Evolutionary conservation across 2,797 vertebrate species (phyloP).

Genomic region (Peromyscus nudipes): DNA sequence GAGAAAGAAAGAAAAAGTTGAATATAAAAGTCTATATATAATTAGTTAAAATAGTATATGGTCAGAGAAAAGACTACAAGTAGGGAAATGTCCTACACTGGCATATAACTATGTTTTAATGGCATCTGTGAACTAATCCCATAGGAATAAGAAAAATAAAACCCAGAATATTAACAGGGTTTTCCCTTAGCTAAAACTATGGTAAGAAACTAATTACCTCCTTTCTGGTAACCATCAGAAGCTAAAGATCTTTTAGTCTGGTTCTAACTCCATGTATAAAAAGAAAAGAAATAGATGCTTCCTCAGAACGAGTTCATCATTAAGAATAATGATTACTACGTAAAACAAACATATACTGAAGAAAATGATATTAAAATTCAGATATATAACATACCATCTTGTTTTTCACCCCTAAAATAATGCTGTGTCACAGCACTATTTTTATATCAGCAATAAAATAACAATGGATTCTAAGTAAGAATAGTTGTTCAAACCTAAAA

Average conservation of each 20-base stretch:
- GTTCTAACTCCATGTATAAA: constrained; percentile 1
- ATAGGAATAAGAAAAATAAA: background rate
- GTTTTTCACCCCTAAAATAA: constrained; percentile 27
- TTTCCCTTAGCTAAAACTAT: constrained; percentile 30
- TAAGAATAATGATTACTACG: constrained; percentile 41
- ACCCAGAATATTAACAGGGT: background rate
- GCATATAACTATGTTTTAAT: constrained; percentile 26
- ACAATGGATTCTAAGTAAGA: background rate
- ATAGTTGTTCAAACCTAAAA: constrained; percentile 28
- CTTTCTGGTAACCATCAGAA: background rate
- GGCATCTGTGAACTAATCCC: background rate
- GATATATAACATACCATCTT: background rate
- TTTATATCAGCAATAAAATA: constrained; percentile 37
- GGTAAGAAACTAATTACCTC: background rate
- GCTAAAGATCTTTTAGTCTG: constrained; percentile 2
- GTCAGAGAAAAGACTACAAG: background rate
- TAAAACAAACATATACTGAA: background rate
- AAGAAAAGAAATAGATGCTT: constrained; percentile 4
- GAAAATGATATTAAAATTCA: constrained; percentile 42
- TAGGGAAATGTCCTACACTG: background rate
- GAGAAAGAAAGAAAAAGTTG: constrained; percentile 46
- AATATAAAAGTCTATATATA: background rate
- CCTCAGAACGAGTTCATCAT: background rate
- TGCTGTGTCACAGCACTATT: background rate
- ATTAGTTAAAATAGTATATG: constrained; percentile 20